A percentile compares a stretch with the other conserved stretches of the same genome.
Conservation (phyloP, 2,797 vertebrate genomes). For the Catamblyrhynchus diadema region DNA sequence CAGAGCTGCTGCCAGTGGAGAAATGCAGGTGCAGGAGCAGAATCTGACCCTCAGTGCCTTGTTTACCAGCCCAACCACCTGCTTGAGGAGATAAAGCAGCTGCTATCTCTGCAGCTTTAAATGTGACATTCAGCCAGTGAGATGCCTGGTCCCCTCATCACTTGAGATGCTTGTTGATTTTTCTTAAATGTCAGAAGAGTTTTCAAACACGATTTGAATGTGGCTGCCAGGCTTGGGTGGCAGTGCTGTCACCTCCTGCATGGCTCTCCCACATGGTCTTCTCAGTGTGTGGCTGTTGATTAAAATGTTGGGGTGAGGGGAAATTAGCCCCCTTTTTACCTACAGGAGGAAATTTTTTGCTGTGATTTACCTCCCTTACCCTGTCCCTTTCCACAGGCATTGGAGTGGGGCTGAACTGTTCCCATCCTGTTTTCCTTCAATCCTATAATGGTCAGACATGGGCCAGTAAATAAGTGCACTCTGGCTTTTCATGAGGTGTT, state of each 20-base stretch:
- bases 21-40: neutral
- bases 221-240: neutral
- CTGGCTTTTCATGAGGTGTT: neutral
- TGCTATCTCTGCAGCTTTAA: constrained; percentile 75
- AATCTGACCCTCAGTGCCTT: constrained; percentile 39
- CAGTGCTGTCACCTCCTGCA: neutral
- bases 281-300: neutral
- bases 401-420: neutral
- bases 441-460: rapidly evolving
- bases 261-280: neutral
- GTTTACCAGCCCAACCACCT: constrained; percentile 73
- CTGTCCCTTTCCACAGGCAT: rapidly evolving
- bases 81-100: constrained; percentile 77
- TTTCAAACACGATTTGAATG: constrained; percentile 67
- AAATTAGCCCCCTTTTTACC: neutral
- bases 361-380: neutral
- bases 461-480: neutral
- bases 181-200: constrained; percentile 78
- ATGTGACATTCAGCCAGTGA: constrained; percentile 78
- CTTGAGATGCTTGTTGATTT: constrained; percentile 77
- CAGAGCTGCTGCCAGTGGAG: neutral
- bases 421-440: rapidly evolving
- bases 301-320: neutral
- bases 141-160: constrained; percentile 62
- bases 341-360: neutral